phyloP scores from a whole-genome alignment of 1,140 invertebrate species.

The Bemisia tabaci region DNA sequence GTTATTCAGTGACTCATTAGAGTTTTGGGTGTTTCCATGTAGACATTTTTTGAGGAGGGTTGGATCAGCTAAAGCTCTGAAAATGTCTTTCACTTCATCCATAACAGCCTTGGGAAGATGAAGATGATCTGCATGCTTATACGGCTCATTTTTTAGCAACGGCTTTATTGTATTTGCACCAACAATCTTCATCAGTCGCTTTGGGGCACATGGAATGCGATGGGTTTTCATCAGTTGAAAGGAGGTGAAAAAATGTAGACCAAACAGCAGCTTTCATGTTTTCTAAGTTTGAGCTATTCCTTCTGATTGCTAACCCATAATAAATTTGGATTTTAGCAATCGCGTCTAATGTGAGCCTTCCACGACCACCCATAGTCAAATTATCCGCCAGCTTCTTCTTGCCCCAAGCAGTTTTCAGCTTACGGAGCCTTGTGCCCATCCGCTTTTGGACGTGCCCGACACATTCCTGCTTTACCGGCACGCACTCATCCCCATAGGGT shows the following conservation, averaged over 20 bases:
- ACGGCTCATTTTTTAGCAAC: background rate
- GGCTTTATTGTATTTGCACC: constrained; percentile 18
- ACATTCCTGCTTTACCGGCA: background rate
- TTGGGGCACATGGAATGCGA: constrained; percentile 21
- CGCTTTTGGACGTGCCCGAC: background rate
- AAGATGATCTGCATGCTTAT: constrained; percentile 9
- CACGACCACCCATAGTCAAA: constrained; percentile 4
- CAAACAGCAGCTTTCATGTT: constrained; percentile 19
- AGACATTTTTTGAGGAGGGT: constrained; percentile 4
- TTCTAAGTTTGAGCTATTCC: constrained; percentile 14
- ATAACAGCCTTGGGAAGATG: constrained; percentile 6
- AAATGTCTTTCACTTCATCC: constrained; percentile 4
- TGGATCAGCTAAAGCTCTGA: constrained; percentile 4
- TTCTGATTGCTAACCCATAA: constrained; percentile 18
- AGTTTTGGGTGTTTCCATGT: constrained; percentile 6
- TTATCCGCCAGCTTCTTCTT: background rate
- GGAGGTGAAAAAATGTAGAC: constrained; percentile 26
- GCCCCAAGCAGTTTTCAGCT: background rate
- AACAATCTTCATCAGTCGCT: constrained; percentile 19
- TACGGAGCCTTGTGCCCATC: background rate
- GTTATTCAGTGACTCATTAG: constrained; percentile 5
- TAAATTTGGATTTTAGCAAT: constrained; percentile 17
- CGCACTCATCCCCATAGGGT: background rate
- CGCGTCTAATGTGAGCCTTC: constrained; percentile 12
- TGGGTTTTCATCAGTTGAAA: constrained; percentile 25